A percentile compares a stretch with the other conserved stretches of the same genome.
Conservation (phyloP, 2,888 invertebrate genomes). For the Cephus runcator region DNA sequence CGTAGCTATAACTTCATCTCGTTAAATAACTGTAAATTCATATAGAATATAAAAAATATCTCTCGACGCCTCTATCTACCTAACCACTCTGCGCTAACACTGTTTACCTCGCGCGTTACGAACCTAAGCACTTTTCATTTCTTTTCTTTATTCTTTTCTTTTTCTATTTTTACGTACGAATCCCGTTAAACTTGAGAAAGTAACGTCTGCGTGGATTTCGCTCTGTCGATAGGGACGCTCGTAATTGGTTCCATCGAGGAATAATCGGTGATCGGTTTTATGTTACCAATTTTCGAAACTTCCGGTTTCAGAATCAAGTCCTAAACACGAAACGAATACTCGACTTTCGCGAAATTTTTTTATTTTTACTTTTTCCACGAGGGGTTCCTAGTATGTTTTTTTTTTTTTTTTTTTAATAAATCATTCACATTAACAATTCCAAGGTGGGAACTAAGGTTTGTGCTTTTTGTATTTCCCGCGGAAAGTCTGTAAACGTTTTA, state of each 20-base stretch:
- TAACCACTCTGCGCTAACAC: conserved; percentile 44
- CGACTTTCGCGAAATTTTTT: background rate
- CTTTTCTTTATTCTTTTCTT: conserved; percentile 1
- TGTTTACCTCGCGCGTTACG: conserved; percentile 43
- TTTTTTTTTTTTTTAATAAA: background rate
- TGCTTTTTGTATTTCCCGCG: background rate
- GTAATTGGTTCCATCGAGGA: background rate
- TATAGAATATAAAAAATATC: conserved; percentile 61
- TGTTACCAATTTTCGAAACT: background rate
- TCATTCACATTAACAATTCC: conserved; percentile 6
- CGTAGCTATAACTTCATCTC: conserved; percentile 23
- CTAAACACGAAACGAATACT: background rate
- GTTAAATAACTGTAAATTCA: conserved; percentile 35
- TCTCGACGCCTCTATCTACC: conserved; percentile 53
- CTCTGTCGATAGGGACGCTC: background rate
- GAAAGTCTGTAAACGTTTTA: background rate
- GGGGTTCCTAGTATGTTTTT: background rate
- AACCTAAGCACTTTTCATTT: conserved; percentile 17
- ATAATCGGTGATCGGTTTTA: background rate
- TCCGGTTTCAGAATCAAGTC: background rate
- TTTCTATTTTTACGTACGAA: conserved; percentile 32
- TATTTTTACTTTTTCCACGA: background rate
- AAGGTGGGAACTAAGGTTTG: background rate
- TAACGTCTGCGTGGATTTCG: conserved; percentile 8
- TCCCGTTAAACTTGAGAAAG: conserved; percentile 8